Percentiles rank a stretch among this genome's conserved stretches.
phyloP scores from a whole-genome alignment of 2,797 vertebrate genomes.

The Holocentrus rufus region DNA sequence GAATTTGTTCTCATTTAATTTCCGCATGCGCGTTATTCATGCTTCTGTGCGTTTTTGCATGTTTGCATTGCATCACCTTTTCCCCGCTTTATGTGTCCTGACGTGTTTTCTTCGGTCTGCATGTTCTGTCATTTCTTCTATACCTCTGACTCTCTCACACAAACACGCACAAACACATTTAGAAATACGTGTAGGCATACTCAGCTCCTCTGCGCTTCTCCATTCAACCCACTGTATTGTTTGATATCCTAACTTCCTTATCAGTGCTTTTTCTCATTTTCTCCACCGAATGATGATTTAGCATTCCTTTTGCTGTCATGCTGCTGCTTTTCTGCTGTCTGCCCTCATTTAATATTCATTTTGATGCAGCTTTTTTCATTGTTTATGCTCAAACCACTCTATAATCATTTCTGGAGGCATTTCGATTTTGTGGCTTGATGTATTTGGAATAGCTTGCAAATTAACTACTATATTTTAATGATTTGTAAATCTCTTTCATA shows the following conservation, averaged over 20 bases:
- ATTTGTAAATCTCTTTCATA: neutral
- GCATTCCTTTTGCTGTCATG: conserved; percentile 34
- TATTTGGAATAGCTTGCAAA: neutral
- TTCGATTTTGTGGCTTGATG: conserved; percentile 20
- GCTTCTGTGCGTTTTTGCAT: conserved; percentile 18
- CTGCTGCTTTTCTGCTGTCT: conserved; percentile 43
- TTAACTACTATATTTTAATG: neutral
- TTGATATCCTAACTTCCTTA: conserved; percentile 5
- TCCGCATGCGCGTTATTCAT: conserved; percentile 31
- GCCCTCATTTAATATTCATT: conserved; percentile 27
- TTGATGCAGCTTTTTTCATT: conserved; percentile 26
- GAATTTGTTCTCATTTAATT: conserved; percentile 28
- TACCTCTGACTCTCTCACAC: conserved; percentile 32
- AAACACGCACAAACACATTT: conserved; percentile 38
- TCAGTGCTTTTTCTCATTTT: conserved; percentile 31
- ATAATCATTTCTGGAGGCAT: conserved; percentile 17
- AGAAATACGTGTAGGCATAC: conserved; percentile 25
- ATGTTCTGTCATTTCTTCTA: conserved; percentile 55
- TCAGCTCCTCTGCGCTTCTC: conserved; percentile 30
- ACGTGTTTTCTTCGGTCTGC: conserved; percentile 50
- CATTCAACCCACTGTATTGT: conserved; percentile 27
- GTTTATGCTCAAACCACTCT: conserved; percentile 28
- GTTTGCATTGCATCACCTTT: conserved; percentile 29
- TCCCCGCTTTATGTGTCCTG: conserved; percentile 21
- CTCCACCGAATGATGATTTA: conserved; percentile 32